Percentiles rank a stretch among this genome's conserved stretches.
Evolutionary conservation across 2,797 vertebrate genomes (phyloP).

Genomic region (Furcifer pardalis): DNA sequence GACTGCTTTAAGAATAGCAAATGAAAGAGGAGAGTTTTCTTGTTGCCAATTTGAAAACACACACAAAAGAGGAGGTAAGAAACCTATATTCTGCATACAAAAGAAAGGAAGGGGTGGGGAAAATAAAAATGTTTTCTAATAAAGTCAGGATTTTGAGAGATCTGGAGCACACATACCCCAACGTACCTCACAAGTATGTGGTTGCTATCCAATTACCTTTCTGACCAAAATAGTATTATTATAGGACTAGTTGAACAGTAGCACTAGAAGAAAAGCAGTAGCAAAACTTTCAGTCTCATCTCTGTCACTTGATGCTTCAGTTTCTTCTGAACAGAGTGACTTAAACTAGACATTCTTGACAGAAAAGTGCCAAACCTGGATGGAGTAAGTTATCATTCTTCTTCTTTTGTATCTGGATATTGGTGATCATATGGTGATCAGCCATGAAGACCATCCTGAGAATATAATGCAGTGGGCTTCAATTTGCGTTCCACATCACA

Average conservation of each 20-base stretch:
- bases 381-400: too few species aligned
- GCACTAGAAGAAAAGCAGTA: conserved; percentile 14
- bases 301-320: conserved; percentile 22
- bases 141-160: not conserved
- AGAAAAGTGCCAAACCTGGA: not conserved
- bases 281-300: conserved; percentile 47
- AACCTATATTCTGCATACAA: not conserved
- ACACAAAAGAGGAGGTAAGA: not conserved
- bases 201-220: fast-evolving
- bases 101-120: not conserved
- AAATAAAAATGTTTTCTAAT: not conserved
- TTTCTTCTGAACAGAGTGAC: not conserved
- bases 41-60: conserved; percentile 18
- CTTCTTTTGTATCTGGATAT: too few species aligned
- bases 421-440: too few species aligned
- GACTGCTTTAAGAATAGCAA: conserved; percentile 25
- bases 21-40: not conserved
- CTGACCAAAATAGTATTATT: not conserved
- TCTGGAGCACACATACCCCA: not conserved
- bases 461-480: too few species aligned
- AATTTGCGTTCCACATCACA: too few species aligned
- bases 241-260: conserved; percentile 1
- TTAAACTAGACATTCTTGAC: conserved; percentile 8
- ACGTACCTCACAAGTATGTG: not conserved
- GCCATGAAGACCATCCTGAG: too few species aligned